Evolutionary conservation across 2,797 vertebrate genomes (phyloP).

Genomic region (Leuciscus waleckii): DNA sequence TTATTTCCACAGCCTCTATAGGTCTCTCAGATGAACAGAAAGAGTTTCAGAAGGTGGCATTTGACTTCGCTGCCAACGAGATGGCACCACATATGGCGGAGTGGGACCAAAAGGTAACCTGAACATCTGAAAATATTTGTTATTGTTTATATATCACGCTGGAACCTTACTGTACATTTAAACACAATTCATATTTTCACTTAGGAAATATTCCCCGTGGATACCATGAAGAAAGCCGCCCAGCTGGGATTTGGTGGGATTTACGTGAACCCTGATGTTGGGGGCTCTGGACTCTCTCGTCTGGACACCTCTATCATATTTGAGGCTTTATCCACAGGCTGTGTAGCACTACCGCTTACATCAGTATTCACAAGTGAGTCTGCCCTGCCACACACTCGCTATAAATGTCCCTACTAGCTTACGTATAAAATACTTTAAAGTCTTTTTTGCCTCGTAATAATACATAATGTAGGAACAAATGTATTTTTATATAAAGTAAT

Average conservation of each 20-base stretch:
- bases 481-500: not conserved
- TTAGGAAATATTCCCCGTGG: conserved; percentile 93
- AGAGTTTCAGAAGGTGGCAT: conserved; percentile 95
- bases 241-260: conserved; percentile 93
- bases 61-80: conserved; percentile 94
- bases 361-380: conserved; percentile 98
- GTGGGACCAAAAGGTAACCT: conserved; percentile 92
- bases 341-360: conserved; percentile 96
- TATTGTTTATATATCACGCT: not conserved
- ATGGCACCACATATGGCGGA: conserved; percentile 95
- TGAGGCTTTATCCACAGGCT: conserved; percentile 95
- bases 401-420: not conserved
- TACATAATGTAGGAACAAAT: not conserved
- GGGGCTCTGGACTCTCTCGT: conserved; percentile 93
- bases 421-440: not conserved
- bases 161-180: not conserved
- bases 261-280: conserved; percentile 89
- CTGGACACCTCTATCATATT: conserved; percentile 94
- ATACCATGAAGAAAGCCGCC: conserved; percentile 88
- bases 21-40: conserved; percentile 95
- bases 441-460: not conserved
- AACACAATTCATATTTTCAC: not conserved
- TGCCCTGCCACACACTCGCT: not conserved
- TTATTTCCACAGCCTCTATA: conserved; percentile 78
- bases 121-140: too few relatives aligned